Base-by-base conservation (phyloP, 2,888 invertebrate species). In the Scelioninae gen. 2 region DNA sequence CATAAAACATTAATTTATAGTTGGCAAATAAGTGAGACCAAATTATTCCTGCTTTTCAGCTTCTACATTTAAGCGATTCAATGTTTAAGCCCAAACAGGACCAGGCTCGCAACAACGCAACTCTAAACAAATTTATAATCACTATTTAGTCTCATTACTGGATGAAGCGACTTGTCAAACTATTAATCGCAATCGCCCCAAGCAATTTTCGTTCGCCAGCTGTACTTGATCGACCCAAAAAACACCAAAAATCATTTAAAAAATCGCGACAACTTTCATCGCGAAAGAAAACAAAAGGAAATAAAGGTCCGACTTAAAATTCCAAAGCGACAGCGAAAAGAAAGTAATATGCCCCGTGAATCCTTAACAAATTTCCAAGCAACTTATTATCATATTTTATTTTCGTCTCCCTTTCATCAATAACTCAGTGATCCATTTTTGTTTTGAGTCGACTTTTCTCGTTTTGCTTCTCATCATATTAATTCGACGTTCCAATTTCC, bases 61-160 rank as follows among this genome's bases (percentile, higher is more conserved):
- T 53, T 10, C 35, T 53, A 46, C 60, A 31, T 33, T 7, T 52
- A 68, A 68, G 67, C 57, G 35, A 10, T 67, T n/a, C n/a, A n/a
- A n/a, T 15, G 31, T 57, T 28, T 37, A 57, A 10, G 13, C 22
- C 25, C 33, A 45, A 45, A 53, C 16, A 43, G 33, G 22, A 52
- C 31, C 52, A 58, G 57, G 16, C 43, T 60, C 37, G 37, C 43
- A 43, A 45, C 39, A 48, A 41, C 39, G 43, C 33, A 43, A 41
- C 43, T 50, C 55, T 48, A 48, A 58, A 60, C 28, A 71, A 65
- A 71, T 37, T 53, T 55, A 41, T 61, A 61, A 69, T 69, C 41
- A 45, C 39, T 22, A 55, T 61, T 46, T 31, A 55, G 41, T 55
- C 48, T 60, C 69, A 69, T 69, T 61, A 53, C 11, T 28, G 46